phyloP scores from a whole-genome alignment of 2,888 invertebrate genomes.

The Calephelis perditalis region DNA sequence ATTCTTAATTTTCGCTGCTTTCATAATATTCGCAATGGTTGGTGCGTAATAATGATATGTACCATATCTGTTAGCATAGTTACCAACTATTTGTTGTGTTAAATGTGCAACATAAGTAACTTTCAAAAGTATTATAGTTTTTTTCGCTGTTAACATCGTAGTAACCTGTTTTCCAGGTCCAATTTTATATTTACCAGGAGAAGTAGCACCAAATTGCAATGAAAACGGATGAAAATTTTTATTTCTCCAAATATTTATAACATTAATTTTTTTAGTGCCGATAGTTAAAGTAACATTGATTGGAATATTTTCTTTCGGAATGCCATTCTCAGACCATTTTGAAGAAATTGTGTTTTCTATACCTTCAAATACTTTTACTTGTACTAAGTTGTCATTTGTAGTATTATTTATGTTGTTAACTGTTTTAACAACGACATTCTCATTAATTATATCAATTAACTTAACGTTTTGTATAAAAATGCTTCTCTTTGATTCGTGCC shows the following conservation, averaged over 20 bases:
- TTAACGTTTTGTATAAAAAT: slow-evolving; percentile 38
- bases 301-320: slow-evolving; percentile 40
- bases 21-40: slow-evolving; percentile 47
- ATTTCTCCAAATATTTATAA: slow-evolving; percentile 46
- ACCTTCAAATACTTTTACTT: neutral
- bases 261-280: slow-evolving; percentile 33
- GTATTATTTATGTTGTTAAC: slow-evolving; percentile 48
- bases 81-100: slow-evolving; percentile 45
- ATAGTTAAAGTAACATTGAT: slow-evolving; percentile 42
- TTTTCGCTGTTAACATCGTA: slow-evolving; percentile 41
- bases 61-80: slow-evolving; percentile 48
- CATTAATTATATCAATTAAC: slow-evolving; percentile 42
- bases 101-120: slow-evolving; percentile 43
- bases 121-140: slow-evolving; percentile 44
- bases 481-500: slow-evolving; percentile 45
- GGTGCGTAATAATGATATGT: slow-evolving; percentile 60
- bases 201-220: slow-evolving; percentile 37
- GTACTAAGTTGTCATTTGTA: slow-evolving; percentile 32
- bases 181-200: slow-evolving; percentile 36
- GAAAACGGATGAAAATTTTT: slow-evolving; percentile 30
- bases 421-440: slow-evolving; percentile 38
- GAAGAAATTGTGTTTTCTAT: slow-evolving; percentile 31
- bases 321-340: slow-evolving; percentile 35
- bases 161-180: slow-evolving; percentile 41
- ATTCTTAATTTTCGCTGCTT: slow-evolving; percentile 45